phyloP scores from a whole-genome alignment of 1,140 invertebrate genomes.

The Cardiocondyla obscurior region DNA sequence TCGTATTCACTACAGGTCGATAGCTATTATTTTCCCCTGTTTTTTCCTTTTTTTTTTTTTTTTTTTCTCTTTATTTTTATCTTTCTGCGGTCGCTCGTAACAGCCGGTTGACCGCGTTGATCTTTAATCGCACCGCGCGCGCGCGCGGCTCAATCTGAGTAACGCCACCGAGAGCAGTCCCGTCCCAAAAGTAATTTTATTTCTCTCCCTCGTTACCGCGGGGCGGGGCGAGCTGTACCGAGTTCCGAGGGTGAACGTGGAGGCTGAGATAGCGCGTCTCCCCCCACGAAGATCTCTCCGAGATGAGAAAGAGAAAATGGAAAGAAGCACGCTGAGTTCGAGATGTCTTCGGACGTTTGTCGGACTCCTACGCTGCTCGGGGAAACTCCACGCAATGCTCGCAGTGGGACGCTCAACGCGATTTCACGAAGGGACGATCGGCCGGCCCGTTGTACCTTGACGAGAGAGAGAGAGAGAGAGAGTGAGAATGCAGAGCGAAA shows the following conservation, averaged over 20 bases:
- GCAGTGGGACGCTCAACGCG: slow-evolving; percentile 1
- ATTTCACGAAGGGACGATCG: slow-evolving; percentile 39
- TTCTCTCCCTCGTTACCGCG: slow-evolving; percentile 20
- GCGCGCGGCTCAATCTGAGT: slow-evolving; percentile 2
- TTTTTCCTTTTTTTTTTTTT: no score
- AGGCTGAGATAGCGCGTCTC: background rate
- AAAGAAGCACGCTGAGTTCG: background rate
- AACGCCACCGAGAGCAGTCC: background rate
- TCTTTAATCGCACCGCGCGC: background rate
- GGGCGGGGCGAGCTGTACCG: background rate
- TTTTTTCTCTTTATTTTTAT: background rate
- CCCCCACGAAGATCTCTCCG: background rate
- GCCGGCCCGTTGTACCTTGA: slow-evolving; percentile 35
- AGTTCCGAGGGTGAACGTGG: slow-evolving; percentile 20
- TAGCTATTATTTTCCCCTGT: no score
- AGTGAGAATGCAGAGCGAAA: slow-evolving; percentile 5
- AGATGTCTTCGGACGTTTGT: background rate
- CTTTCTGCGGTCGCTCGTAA: background rate
- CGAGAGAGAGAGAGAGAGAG: background rate
- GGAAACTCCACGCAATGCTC: slow-evolving; percentile 26
- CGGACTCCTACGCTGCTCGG: background rate
- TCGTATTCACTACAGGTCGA: background rate
- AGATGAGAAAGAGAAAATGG: background rate
- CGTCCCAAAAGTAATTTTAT: slow-evolving; percentile 20
- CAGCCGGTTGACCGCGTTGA: background rate